Conservation (phyloP, 2,113 vertebrate species). For the Porphyrio hochstetteri region DNA sequence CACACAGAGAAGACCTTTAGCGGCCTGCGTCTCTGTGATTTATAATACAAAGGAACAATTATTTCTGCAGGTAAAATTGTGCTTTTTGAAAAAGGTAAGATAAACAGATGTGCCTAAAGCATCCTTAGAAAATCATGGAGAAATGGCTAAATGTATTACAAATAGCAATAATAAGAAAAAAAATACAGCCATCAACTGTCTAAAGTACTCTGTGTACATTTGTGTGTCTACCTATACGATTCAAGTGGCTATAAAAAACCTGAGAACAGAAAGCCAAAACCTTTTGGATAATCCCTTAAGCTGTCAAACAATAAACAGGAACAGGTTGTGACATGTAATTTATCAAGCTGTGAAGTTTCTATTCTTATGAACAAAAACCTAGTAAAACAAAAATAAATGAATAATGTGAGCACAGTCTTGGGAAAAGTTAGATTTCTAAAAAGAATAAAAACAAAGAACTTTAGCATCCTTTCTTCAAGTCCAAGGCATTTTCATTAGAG, state of each 20-base stretch:
- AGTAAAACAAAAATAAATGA: conserved; percentile 55
- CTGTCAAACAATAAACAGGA: conserved; percentile 54
- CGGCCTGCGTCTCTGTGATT: conserved; percentile 40
- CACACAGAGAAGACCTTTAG: conserved; percentile 55
- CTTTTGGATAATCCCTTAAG: conserved; percentile 51
- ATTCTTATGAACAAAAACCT: conserved; percentile 35
- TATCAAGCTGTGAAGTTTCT: conserved; percentile 57
- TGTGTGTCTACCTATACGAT: background rate
- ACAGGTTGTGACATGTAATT: conserved; percentile 45
- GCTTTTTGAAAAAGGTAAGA: conserved; percentile 58
- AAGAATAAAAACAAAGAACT: background rate
- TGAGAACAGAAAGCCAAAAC: conserved; percentile 16
- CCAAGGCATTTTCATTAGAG: background rate
- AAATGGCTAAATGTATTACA: conserved; percentile 37
- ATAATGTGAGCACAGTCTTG: background rate
- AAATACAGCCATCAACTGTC: conserved; percentile 44
- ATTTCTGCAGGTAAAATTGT: conserved; percentile 55
- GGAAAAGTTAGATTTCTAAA: background rate
- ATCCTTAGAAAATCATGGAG: conserved; percentile 23
- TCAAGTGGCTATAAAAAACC: conserved; percentile 12
- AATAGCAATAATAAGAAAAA: conserved; percentile 49
- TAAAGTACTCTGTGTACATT: background rate
- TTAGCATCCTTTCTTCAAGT: background rate
- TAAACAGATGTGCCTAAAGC: conserved; percentile 56
- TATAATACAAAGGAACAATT: conserved; percentile 63